phyloP scores from a whole-genome alignment of 2,888 invertebrate genomes.

The Serrognathus titanus region DNA sequence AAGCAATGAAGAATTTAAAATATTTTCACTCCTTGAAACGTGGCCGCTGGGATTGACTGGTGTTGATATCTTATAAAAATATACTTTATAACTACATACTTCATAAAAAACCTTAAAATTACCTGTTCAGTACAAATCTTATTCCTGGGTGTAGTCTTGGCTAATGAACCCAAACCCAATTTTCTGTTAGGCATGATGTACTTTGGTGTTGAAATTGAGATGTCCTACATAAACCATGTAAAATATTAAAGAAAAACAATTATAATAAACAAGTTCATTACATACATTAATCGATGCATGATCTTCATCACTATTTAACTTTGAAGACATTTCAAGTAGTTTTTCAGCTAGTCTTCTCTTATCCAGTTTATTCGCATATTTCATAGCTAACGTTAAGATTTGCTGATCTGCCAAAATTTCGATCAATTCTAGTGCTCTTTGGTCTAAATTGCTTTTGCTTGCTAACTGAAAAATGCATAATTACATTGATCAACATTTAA shows the following conservation, averaged over 20 bases:
- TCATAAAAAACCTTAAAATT: background rate
- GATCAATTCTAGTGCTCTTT: constrained; percentile 82
- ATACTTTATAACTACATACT: background rate
- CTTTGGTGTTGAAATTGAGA: constrained; percentile 20
- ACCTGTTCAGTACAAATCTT: background rate
- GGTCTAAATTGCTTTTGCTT: constrained; percentile 79
- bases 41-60: too few species aligned
- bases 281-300: constrained; percentile 2
- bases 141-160: constrained; percentile 18
- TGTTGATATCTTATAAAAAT: too few species aligned
- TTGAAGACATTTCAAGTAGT: constrained; percentile 50
- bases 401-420: constrained; percentile 75
- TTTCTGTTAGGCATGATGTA: constrained; percentile 26
- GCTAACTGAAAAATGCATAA: constrained; percentile 60
- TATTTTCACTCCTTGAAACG: too few species aligned
- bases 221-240: constrained; percentile 12
- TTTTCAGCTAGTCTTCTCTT: constrained; percentile 76
- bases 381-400: constrained; percentile 78
- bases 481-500: too few species aligned
- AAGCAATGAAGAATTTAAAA: too few species aligned
- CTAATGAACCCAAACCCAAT: constrained; percentile 21
- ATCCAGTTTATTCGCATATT: constrained; percentile 79
- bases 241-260: background rate
- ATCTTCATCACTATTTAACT: constrained; percentile 28
- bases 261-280: too few species aligned